Evolutionary conservation across 2,113 vertebrate genomes (phyloP).

Genomic region (Pogona vitticeps): DNA sequence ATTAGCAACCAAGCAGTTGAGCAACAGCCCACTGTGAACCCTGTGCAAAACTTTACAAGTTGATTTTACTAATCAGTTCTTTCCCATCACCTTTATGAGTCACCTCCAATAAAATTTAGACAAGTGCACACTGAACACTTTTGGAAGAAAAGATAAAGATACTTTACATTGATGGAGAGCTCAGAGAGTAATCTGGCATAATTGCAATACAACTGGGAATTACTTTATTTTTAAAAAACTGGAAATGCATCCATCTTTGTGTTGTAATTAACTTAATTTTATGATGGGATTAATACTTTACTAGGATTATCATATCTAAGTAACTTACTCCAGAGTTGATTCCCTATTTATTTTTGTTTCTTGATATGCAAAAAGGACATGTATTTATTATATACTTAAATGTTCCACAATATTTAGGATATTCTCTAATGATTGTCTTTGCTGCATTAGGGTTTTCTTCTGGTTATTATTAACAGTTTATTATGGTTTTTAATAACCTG

Average conservation of each 20-base stretch:
- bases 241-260: background rate
- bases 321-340: background rate
- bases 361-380: slow-evolving; percentile 61
- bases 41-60: slow-evolving; percentile 58
- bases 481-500: background rate
- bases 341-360: slow-evolving; percentile 50
- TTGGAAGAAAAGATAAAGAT: slow-evolving; percentile 52
- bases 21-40: slow-evolving; percentile 53
- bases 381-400: slow-evolving; percentile 40
- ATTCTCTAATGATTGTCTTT: background rate
- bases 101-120: slow-evolving; percentile 46
- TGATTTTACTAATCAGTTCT: slow-evolving; percentile 66
- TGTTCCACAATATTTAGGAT: background rate
- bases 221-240: background rate
- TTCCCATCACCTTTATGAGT: slow-evolving; percentile 66
- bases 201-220: slow-evolving; percentile 25
- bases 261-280: background rate
- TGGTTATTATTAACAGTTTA: background rate
- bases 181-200: slow-evolving; percentile 29
- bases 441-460: background rate
- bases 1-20: slow-evolving; percentile 68
- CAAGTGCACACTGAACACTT: slow-evolving; percentile 26
- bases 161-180: slow-evolving; percentile 43
- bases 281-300: background rate
- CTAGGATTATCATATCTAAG: background rate